Conservation (phyloP, 2,888 invertebrate species). For the Zygothrica quintamaculata region DNA sequence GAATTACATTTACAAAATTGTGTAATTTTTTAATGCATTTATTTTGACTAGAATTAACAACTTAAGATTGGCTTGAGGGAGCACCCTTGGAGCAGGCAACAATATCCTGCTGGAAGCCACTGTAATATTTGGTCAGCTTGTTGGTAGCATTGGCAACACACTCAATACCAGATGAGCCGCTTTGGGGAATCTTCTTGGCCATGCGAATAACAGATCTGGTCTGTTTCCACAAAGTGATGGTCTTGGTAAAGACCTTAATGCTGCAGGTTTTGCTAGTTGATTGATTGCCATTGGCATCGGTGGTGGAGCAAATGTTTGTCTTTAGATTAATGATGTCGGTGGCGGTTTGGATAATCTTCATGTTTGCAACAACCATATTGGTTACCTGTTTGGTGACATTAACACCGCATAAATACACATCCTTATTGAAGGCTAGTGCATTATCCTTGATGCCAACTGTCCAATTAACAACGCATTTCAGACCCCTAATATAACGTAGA, state of each 20-base stretch:
- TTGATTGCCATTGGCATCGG: conserved; percentile 4
- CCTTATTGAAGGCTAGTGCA: conserved; percentile 48
- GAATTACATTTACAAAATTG: too few relatives aligned
- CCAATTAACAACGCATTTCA: conserved; percentile 71
- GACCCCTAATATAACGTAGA: conserved; percentile 67
- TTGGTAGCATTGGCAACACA: conserved; percentile 51
- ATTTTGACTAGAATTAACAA: too few relatives aligned
- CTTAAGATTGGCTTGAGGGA: too few relatives aligned
- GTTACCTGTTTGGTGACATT: conserved; percentile 57
- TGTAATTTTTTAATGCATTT: too few relatives aligned
- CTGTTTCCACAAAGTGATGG: conserved; percentile 50
- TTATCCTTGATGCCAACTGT: conserved; percentile 55
- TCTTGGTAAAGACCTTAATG: conserved; percentile 41
- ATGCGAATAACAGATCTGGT: conserved; percentile 32
- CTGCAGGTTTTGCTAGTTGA: conserved; percentile 48
- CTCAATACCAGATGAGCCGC: conserved; percentile 43
- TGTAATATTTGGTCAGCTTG: conserved; percentile 55
- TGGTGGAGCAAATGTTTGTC: conserved; percentile 53
- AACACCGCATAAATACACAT: conserved; percentile 57
- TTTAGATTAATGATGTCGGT: conserved; percentile 58
- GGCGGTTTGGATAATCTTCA: conserved; percentile 53
- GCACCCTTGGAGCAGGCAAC: conserved; percentile 59
- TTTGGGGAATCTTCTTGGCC: conserved; percentile 62
- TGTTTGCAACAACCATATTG: conserved; percentile 59
- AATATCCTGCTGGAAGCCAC: conserved; percentile 59